phyloP scores from a whole-genome alignment of 2,797 vertebrate species.

The Falco naumanni region DNA sequence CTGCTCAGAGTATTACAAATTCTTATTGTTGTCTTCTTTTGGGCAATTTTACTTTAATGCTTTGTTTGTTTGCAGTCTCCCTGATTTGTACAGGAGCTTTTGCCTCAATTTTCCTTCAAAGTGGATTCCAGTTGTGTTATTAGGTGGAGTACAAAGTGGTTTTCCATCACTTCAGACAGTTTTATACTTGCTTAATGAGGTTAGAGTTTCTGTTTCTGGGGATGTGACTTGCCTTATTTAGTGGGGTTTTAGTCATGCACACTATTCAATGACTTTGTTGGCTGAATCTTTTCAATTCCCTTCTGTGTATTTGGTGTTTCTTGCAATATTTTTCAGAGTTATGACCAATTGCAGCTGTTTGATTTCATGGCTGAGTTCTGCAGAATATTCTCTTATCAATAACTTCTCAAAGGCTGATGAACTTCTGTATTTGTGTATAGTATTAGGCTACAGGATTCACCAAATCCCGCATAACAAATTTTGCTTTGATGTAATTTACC shows the following conservation, averaged over 20 bases:
- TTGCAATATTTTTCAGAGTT: constrained; percentile 28
- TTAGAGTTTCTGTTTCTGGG: constrained; percentile 56
- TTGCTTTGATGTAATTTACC: neutral
- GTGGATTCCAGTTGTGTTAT: constrained; percentile 63
- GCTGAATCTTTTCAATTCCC: constrained; percentile 29
- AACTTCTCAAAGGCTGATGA: neutral
- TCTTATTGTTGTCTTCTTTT: constrained; percentile 62
- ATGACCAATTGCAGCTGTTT: constrained; percentile 6
- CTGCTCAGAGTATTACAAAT: constrained; percentile 55
- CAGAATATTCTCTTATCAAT: neutral
- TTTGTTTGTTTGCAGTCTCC: constrained; percentile 66
- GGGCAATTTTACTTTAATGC: constrained; percentile 72
- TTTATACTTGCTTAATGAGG: constrained; percentile 70
- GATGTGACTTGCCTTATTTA: constrained; percentile 55
- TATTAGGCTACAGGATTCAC: neutral
- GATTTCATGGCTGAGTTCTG: constrained; percentile 14
- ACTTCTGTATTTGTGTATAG: neutral
- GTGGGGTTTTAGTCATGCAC: constrained; percentile 37
- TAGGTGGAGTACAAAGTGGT: constrained; percentile 54
- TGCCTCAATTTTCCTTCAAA: constrained; percentile 63
- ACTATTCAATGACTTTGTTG: constrained; percentile 16
- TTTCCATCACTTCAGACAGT: constrained; percentile 70
- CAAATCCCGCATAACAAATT: neutral
- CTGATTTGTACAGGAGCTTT: constrained; percentile 65
- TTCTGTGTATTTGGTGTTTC: neutral